Base-by-base conservation (phyloP, 23 tunicate genomes). In the Pegea sp. region DNA sequence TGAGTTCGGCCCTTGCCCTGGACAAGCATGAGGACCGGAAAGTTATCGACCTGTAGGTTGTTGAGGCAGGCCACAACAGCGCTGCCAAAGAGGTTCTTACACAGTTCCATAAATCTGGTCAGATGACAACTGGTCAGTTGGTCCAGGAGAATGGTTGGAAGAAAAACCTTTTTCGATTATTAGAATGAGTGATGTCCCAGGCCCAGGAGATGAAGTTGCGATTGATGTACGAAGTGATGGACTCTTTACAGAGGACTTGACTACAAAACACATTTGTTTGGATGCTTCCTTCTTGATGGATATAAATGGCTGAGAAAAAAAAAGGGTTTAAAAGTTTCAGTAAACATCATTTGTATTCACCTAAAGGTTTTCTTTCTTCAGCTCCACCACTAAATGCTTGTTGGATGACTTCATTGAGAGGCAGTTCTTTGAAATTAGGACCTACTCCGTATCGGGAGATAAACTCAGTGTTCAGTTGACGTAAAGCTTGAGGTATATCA, bases 221-320 rank as follows among this genome's bases (percentile, higher is more conserved):
- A 42, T 63, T 53, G 20, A 91, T 20, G 62, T 50, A 78, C 31
- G 52, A 28, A 16, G 61, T 55, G 2, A 78, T 58, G 1, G 77
- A 52, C 22, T 67, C 66, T 3, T 59, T 33, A 44, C 86, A 80
- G 13, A 91, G 86, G 33, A 91, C 53, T 61, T 91, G 99, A 27
- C 77, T 72, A 69, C 99, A 91, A 65, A 91, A 91, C 4, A 91
- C 90, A 57, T 91, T 91, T 52, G 73, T 63, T 52, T 74, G 81
- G 19, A 91, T 78, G 56, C 88, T 74, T 28, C 59, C 53, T 52
- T 91, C 99, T 28, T 91, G 90, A 38, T 91, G 99, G 33, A 91
- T 53, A 50, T 91, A 91, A n/a, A 91, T 64, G 22, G 99, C 92
- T 79, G 69, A 4, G 5, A 65, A 51, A n/a, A n/a, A n/a, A n/a